A percentile compares a stretch with the other conserved stretches of the same genome.
These are phyloP conservation scores for Perca fluviatilis DNA, from an alignment of 2,113 vertebrate species.

Conservation along the genomic window DNA sequence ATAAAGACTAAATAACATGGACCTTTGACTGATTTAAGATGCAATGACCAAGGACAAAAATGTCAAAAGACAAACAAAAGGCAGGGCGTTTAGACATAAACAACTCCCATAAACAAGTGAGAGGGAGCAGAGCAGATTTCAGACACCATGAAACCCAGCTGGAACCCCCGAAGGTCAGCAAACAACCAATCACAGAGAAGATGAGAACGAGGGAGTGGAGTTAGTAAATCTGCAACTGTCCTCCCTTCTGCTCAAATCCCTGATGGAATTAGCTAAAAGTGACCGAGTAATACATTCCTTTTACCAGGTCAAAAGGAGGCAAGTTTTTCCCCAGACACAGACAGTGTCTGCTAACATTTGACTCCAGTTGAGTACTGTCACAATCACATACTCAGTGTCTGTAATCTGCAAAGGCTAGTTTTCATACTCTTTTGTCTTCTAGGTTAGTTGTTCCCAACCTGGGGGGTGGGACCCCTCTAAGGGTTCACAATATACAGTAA, in stretches of 20 bases:
- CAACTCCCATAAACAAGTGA: slow-evolving; percentile 17
- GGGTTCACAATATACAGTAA: not conserved
- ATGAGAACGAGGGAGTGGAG: slow-evolving; percentile 31
- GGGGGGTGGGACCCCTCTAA: not conserved
- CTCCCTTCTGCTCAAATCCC: slow-evolving; percentile 43
- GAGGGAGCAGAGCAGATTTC: slow-evolving; percentile 35
- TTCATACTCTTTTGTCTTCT: not conserved
- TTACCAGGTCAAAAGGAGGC: slow-evolving; percentile 43
- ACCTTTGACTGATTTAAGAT: not conserved
- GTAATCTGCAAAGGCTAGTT: not conserved
- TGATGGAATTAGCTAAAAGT: slow-evolving; percentile 67
- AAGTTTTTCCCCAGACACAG: not conserved
- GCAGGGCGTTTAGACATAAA: slow-evolving; percentile 22
- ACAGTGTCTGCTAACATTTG: slow-evolving; percentile 12
- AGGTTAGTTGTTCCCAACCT: slow-evolving; percentile 6
- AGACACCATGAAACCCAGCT: slow-evolving; percentile 39
- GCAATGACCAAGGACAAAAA: not conserved
- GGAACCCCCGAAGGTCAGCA: slow-evolving; percentile 35
- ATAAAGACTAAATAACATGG: not conserved
- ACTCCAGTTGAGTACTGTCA: slow-evolving; percentile 3
- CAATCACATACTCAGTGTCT: not conserved
- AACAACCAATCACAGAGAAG: slow-evolving; percentile 45
- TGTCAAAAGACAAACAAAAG: slow-evolving; percentile 26
- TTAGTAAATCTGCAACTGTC: slow-evolving; percentile 57
- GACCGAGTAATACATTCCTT: slow-evolving; percentile 58